Conservation (phyloP, 2,113 vertebrate genomes). For the Atherinomorus stipes region DNA sequence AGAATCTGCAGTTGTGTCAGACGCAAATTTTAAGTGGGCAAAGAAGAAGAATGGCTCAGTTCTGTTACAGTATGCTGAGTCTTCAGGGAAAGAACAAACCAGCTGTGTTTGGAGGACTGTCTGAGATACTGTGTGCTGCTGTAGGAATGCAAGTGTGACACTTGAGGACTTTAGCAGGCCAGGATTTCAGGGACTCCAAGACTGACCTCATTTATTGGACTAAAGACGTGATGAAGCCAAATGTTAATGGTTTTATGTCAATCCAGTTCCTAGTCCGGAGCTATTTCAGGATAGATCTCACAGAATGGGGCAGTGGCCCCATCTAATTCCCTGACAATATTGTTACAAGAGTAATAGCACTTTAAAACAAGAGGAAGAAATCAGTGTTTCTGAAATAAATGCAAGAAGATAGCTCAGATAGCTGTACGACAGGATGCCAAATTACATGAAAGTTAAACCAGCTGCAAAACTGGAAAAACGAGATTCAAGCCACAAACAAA, state of each 20-base stretch:
- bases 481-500: constrained; percentile 14
- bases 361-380: too few relatives aligned
- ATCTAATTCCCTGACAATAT: not conserved
- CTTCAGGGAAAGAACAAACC: constrained; percentile 55
- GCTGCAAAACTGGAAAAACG: constrained; percentile 29
- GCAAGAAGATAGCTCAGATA: not conserved
- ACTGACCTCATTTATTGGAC: constrained; percentile 41
- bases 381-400: too few relatives aligned
- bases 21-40: constrained; percentile 35
- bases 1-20: constrained; percentile 36
- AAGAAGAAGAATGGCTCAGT: constrained; percentile 55
- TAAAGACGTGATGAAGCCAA: constrained; percentile 36
- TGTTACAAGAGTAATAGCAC: too few relatives aligned
- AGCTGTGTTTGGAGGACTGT: constrained; percentile 46
- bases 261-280: constrained; percentile 5
- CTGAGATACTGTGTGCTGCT: not conserved
- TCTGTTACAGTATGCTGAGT: constrained; percentile 43
- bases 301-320: not conserved
- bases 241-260: constrained; percentile 14
- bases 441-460: constrained; percentile 39
- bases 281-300: not conserved
- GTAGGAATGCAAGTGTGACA: not conserved
- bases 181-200: constrained; percentile 17
- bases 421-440: not conserved
- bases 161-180: constrained; percentile 1